Evolutionary conservation across 2,113 vertebrate genomes (phyloP), one percentile per base, ranked within the genome.

Genomic region (Phoenicopterus ruber): DNA sequence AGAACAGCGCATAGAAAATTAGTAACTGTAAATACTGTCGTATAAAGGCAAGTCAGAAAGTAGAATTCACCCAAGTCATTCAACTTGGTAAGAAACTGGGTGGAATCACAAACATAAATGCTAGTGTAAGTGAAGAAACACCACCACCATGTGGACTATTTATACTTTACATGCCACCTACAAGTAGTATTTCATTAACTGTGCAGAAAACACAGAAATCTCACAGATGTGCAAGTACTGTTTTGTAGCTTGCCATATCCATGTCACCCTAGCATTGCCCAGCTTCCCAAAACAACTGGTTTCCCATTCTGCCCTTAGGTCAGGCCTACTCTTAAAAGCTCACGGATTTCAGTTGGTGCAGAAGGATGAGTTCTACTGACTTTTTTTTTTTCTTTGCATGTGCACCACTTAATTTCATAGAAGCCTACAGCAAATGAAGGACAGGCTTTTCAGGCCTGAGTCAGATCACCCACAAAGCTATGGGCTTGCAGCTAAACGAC

Each of bases 61-160:
- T 9, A 85, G 63, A 78, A 63, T 57, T 84, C 6, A 4, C 24
- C 47, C 5, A 42, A 80, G 50, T 31, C 79, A 50, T 17, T 42
- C 1, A 6, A 14, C 9, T 65, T 57, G 0, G 0, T 8, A 32
- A 63, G 34, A 71, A 74, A n/a, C 1, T 2, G 18, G 47, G 42
- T 5, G 17, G 36, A 62, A 42, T 8, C 31, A 34, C 36, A 38
- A 38, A 57, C 44, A 18, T 7, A 21, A 16, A 15, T 9, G 40
- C 44, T 3, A 7, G 42, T 3, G 15, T 54, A 63, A 47, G 72
- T 40, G 93, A 80, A 55, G 89, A 50, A 96, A 95, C 71, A 97
- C 62, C 79, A 80, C 97, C 97, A 93, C 94, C 96, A 9, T 2
- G 94, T 93, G 97, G 97, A 47, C 71, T 57, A 8, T 4, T 52